phyloP scores from a whole-genome alignment of 2,888 invertebrate species.

The Odontocerum albicorne region DNA sequence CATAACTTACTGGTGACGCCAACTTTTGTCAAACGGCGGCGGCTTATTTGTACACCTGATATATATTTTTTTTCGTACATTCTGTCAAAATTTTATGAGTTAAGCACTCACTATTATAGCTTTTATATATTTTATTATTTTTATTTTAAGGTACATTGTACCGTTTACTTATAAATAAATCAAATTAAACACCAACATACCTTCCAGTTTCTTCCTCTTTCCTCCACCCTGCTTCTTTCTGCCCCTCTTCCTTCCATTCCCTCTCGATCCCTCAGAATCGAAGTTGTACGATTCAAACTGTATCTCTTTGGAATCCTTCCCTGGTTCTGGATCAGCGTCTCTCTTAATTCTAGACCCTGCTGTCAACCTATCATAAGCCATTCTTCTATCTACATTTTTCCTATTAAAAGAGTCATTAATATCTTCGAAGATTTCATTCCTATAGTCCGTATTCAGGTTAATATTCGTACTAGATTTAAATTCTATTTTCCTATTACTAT shows the following conservation, averaged over 20 bases:
- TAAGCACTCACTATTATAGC: neutral
- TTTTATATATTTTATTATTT: neutral
- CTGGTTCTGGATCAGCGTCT: conserved; percentile 44
- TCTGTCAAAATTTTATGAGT: too few species aligned
- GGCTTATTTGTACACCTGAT: too few species aligned
- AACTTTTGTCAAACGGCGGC: too few species aligned
- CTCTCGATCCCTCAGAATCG: conserved; percentile 52
- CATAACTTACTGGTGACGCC: too few species aligned
- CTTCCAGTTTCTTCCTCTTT: conserved; percentile 32
- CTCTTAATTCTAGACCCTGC: conserved; percentile 4
- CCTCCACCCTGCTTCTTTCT: conserved; percentile 44
- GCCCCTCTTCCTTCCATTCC: conserved; percentile 44
- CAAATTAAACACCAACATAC: conserved; percentile 12
- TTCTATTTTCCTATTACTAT: conserved; percentile 17
- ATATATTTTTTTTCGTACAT: too few species aligned
- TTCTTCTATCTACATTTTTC: conserved; percentile 11
- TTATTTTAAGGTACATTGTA: too few species aligned
- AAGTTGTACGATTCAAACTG: conserved; percentile 64
- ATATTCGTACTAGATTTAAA: conserved; percentile 21
- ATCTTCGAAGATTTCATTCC: conserved; percentile 21
- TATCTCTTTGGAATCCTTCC: conserved; percentile 51
- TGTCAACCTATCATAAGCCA: conserved; percentile 13
- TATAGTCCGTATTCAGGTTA: conserved; percentile 25
- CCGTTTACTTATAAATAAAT: too few species aligned
- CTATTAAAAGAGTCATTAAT: neutral